Percentiles rank a stretch among this genome's conserved stretches.
phyloP scores from a whole-genome alignment of 2,888 invertebrate species.

The Trachelus tabidus region DNA sequence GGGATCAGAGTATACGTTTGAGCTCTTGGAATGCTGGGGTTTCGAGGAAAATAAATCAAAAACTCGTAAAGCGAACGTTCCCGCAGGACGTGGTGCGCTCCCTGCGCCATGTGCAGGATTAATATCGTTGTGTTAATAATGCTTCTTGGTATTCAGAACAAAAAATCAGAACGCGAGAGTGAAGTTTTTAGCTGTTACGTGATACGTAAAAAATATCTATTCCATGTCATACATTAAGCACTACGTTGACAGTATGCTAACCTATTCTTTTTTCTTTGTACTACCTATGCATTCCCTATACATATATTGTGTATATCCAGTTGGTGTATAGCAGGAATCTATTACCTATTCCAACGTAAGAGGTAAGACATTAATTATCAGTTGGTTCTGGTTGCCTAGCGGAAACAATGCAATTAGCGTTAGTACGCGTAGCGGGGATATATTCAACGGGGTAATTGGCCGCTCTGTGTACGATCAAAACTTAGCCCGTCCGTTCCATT shows the following conservation, averaged over 20 bases:
- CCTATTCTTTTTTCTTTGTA: neutral
- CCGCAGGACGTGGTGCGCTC: conserved; percentile 19
- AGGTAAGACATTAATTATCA: conserved; percentile 41
- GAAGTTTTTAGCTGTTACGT: neutral
- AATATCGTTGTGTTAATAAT: conserved; percentile 33
- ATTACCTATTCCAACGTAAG: neutral
- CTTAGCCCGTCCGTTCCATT: conserved; percentile 27
- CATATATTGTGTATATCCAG: neutral
- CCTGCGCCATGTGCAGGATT: conserved; percentile 27
- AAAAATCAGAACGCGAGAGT: conserved; percentile 21
- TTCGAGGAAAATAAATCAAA: conserved; percentile 17
- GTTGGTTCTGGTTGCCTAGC: conserved; percentile 20
- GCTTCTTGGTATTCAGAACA: conserved; percentile 25
- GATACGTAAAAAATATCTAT: neutral
- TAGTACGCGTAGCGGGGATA: conserved; percentile 26
- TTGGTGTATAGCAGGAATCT: neutral
- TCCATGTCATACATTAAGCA: neutral
- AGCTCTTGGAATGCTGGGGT: neutral
- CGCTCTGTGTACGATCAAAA: conserved; percentile 34
- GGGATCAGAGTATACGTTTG: neutral
- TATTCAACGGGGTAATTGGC: conserved; percentile 30
- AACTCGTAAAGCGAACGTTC: conserved; percentile 24
- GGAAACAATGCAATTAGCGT: conserved; percentile 43
- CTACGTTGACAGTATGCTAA: too few species aligned
- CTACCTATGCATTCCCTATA: neutral